Conservation (phyloP, 1,140 invertebrate species). For the Drosophila quadrilineata region DNA sequence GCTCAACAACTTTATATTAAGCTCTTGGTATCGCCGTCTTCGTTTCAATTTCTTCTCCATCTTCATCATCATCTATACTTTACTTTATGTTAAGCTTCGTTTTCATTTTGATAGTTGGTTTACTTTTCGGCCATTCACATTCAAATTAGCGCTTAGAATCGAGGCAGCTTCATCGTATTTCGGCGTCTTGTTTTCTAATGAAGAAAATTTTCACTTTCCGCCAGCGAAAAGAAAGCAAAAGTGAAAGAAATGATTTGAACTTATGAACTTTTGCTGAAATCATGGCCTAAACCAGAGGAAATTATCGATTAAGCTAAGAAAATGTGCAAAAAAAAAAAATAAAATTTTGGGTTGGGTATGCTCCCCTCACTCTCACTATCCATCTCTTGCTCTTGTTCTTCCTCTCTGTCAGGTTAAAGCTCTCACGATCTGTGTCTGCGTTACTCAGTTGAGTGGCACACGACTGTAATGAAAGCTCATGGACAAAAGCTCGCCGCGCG, state of each 20-base stretch:
- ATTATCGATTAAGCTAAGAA: conserved; percentile 17
- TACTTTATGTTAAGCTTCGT: too few relatives aligned
- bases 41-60: too few relatives aligned
- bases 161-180: not conserved
- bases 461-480: conserved; percentile 8
- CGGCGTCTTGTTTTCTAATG: not conserved
- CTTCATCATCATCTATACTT: too few relatives aligned
- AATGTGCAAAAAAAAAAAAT: not conserved
- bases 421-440: not conserved
- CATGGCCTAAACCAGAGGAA: conserved; percentile 2
- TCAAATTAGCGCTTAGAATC: conserved; percentile 40
- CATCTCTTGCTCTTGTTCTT: not conserved
- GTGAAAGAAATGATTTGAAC: conserved; percentile 52
- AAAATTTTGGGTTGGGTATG: not conserved
- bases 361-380: not conserved
- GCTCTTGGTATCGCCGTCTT: too few relatives aligned
- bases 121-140: conserved; percentile 43
- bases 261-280: conserved; percentile 8
- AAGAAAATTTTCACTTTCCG: conserved; percentile 63
- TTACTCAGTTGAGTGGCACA: not conserved
- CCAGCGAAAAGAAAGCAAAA: conserved; percentile 45
- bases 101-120: not conserved
- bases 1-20: too few relatives aligned
- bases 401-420: not conserved
- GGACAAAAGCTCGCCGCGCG: conserved; percentile 9